Conservation (phyloP, 1,140 invertebrate species). For the Frieseomelitta varia region DNA sequence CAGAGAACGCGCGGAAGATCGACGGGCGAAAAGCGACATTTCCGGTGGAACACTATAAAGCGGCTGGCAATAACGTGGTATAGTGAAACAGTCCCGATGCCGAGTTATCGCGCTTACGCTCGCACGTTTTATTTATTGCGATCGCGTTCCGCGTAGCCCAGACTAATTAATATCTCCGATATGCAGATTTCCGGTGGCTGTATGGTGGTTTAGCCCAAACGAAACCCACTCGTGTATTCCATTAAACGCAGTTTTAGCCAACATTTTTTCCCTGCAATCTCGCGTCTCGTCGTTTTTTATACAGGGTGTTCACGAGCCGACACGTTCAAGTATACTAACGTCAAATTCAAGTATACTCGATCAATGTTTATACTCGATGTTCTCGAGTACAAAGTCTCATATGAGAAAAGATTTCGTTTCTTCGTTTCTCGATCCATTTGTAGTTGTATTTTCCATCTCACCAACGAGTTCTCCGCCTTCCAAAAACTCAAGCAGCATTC, state of each 20-base stretch:
- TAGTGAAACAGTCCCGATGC: constrained; percentile 9
- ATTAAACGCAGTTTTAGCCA: background rate
- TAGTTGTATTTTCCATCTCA: too few relatives aligned
- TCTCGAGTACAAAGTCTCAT: background rate
- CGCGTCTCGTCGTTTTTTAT: background rate
- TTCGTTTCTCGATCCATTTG: too few relatives aligned
- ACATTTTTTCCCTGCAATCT: background rate
- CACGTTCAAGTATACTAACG: too few relatives aligned
- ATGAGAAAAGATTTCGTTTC: too few relatives aligned
- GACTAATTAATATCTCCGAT: constrained; percentile 50
- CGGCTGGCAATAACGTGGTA: background rate
- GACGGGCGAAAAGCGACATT: background rate
- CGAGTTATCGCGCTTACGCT: constrained; percentile 45
- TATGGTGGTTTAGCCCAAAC: background rate
- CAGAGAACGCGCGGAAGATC: background rate
- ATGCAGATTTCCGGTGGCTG: constrained; percentile 33
- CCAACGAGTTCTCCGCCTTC: background rate
- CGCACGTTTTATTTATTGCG: constrained; percentile 40
- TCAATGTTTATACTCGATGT: too few relatives aligned
- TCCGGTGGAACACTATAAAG: background rate
- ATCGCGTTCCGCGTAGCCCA: background rate
- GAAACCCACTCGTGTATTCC: background rate
- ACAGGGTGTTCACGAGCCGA: too few relatives aligned
- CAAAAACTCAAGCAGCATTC: background rate
- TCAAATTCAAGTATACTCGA: too few relatives aligned